phyloP scores from a whole-genome alignment of 2,113 vertebrate genomes.

The Thalassarche chlororhynchos region DNA sequence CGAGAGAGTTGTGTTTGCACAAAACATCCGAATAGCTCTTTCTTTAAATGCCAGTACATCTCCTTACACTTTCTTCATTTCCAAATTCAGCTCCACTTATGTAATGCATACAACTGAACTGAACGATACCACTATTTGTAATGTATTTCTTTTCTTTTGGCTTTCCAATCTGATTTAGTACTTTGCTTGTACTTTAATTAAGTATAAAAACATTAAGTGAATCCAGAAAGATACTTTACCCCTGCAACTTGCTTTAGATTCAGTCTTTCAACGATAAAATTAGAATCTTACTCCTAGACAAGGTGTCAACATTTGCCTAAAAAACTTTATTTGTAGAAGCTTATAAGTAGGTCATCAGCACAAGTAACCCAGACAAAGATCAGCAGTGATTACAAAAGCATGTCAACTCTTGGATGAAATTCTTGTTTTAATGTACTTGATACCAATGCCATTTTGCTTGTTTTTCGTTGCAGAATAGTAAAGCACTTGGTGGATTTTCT shows the following conservation, averaged over 20 bases:
- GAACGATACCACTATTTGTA: not conserved
- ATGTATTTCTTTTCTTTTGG: not conserved
- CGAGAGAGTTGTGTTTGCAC: not conserved
- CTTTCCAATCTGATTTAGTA: constrained; percentile 11
- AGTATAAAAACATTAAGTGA: not conserved
- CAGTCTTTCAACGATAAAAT: not conserved
- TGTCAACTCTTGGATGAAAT: not conserved
- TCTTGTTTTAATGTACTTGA: not conserved
- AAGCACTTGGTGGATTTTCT: not conserved
- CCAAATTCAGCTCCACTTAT: not conserved
- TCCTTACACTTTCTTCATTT: not conserved
- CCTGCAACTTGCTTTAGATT: not conserved
- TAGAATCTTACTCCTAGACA: constrained; percentile 29
- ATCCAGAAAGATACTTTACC: not conserved
- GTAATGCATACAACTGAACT: not conserved
- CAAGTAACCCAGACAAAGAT: constrained; percentile 1
- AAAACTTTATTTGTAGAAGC: constrained; percentile 29
- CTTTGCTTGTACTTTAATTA: not conserved
- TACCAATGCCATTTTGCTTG: not conserved
- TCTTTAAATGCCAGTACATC: not conserved
- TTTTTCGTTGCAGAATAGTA: not conserved
- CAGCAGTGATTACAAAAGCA: not conserved
- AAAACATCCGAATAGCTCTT: not conserved
- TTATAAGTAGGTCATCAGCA: constrained; percentile 30
- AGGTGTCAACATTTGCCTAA: constrained; percentile 22